phyloP scores from a whole-genome alignment of 1,140 invertebrate genomes.

The Chironomus striatipennis region DNA sequence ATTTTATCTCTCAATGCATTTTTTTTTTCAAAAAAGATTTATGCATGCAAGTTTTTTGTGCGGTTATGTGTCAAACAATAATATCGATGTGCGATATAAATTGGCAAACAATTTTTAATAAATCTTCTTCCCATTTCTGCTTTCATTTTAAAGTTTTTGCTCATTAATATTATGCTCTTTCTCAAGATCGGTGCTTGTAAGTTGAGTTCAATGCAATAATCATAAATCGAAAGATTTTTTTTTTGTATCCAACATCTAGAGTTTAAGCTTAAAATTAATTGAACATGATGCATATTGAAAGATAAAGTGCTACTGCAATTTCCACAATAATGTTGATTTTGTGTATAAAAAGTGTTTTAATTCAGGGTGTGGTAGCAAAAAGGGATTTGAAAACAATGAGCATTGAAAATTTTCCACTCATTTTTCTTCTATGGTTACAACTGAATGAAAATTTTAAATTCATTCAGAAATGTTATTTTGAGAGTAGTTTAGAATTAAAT shows the following conservation, averaged over 20 bases:
- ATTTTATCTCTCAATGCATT: not conserved
- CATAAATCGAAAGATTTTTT: not conserved
- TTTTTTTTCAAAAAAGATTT: not conserved
- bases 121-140: not conserved
- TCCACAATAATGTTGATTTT: not conserved
- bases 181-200: not conserved
- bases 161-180: not conserved
- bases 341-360: not conserved
- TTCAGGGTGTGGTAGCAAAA: not conserved
- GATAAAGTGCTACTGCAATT: not conserved
- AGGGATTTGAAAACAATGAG: not conserved
- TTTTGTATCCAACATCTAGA: not conserved
- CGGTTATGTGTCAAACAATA: conserved; percentile 12
- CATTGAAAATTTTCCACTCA: too few relatives aligned
- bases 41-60: not conserved
- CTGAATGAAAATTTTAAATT: too few relatives aligned
- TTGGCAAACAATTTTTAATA: not conserved
- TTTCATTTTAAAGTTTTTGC: not conserved
- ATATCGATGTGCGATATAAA: not conserved
- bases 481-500: too few relatives aligned
- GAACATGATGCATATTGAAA: conserved; percentile 3
- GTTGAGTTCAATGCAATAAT: conserved; percentile 2
- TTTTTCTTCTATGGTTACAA: too few relatives aligned
- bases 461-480: too few relatives aligned
- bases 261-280: conserved; percentile 4